Percentiles rank a stretch among this genome's conserved stretches.
These are phyloP conservation scores for Lycaena phlaeas DNA, from an alignment of 2,888 invertebrate genomes.

Conservation along the genomic window DNA sequence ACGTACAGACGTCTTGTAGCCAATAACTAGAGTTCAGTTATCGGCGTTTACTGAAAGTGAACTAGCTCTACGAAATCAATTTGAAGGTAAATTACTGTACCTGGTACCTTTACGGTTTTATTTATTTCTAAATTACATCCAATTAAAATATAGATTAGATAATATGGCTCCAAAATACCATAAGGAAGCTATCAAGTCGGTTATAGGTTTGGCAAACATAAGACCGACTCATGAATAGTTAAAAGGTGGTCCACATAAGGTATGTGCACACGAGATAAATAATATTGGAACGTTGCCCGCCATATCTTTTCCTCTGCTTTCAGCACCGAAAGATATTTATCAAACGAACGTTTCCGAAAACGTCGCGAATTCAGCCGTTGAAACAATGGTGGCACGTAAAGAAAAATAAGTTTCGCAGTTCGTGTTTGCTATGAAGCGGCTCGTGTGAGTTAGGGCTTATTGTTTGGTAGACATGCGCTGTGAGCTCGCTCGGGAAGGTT, in stretches of 20 bases:
- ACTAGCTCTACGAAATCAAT: too few relatives aligned
- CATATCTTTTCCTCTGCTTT: conserved; percentile 15
- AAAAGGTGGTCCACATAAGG: conserved; percentile 35
- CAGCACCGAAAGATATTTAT: conserved; percentile 19
- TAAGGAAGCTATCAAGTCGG: conserved; percentile 43
- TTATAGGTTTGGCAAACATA: conserved; percentile 43
- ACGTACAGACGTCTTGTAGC: too few relatives aligned
- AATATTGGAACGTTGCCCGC: conserved; percentile 17
- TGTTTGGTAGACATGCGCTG: conserved; percentile 60
- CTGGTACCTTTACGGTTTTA: too few relatives aligned
- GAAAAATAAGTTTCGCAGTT: conserved; percentile 46
- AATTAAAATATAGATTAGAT: not conserved
- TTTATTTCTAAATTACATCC: too few relatives aligned
- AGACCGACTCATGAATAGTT: conserved; percentile 51
- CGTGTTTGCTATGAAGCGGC: conserved; percentile 42
- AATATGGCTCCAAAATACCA: conserved; percentile 34
- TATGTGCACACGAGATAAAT: conserved; percentile 24
- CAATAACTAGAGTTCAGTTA: too few relatives aligned
- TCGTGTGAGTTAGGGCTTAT: conserved; percentile 54
- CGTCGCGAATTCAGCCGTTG: conserved; percentile 24
- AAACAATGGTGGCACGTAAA: conserved; percentile 42
- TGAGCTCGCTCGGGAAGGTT: conserved; percentile 27
- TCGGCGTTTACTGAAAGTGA: too few relatives aligned
- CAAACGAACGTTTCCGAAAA: conserved; percentile 19
- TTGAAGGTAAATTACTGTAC: too few relatives aligned